Percentiles rank a stretch among this genome's conserved stretches.
phyloP scores from a whole-genome alignment of 2,797 vertebrate genomes.

The Thaleichthys pacificus region DNA sequence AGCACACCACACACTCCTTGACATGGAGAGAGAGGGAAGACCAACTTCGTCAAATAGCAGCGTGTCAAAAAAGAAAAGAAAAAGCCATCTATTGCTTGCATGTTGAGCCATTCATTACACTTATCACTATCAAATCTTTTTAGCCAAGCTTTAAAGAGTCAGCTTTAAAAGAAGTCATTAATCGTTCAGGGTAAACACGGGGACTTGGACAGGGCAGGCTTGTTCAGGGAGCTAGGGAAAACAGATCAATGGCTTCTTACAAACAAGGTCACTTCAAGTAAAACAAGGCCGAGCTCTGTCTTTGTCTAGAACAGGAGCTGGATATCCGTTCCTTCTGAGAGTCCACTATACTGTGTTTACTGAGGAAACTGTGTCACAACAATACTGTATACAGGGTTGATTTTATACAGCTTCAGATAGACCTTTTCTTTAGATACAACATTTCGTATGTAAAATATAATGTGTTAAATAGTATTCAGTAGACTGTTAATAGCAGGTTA shows the following conservation, averaged over 20 bases:
- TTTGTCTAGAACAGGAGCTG: not conserved
- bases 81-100: not conserved
- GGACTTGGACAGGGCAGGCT: not conserved
- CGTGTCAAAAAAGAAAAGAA: not conserved
- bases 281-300: not conserved
- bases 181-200: not conserved
- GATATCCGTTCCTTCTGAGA: not conserved
- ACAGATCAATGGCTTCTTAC: constrained; percentile 15
- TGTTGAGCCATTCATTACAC: not conserved
- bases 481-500: no score
- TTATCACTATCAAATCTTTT: no score
- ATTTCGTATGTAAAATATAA: no score
- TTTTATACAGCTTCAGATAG: no score
- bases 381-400: no score
- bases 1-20: constrained; percentile 42
- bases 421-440: no score
- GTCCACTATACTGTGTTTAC: not conserved
- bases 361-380: not conserved
- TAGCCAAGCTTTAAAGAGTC: not conserved
- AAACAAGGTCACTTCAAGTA: constrained; percentile 7
- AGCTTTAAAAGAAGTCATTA: not conserved
- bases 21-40: not conserved
- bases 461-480: no score
- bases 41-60: not conserved
- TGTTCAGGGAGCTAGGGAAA: not conserved